Base-by-base conservation (phyloP, 2,113 vertebrate genomes). In the Gnathochromis pfefferi region DNA sequence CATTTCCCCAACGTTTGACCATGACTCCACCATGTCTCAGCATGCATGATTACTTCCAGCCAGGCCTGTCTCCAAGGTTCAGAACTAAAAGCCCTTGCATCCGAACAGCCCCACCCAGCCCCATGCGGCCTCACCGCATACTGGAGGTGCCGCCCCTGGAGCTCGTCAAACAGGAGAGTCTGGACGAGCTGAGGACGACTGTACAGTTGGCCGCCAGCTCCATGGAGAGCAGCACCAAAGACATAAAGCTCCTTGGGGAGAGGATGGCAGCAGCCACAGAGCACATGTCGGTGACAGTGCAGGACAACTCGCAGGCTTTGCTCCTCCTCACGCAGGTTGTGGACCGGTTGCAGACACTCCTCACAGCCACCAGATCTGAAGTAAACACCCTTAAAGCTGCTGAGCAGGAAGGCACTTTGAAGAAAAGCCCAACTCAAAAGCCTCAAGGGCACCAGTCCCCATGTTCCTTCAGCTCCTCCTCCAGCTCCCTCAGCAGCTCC, bases 241-340 rank as follows among this genome's bases (percentile, higher is more conserved):
- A 95, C 80, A 87, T 97, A 42, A 85, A 89, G 81, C 78, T 92
- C 12, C 92, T 95, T 3, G 94, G 94, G 12, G 89, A 95, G 54
- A 94, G 85, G 93, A 95, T 96, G 95, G 89, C 91, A 0, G 84
- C 87, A 0, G 95, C 94, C 2, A 94, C 92, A 0, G 94, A 95
- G 33, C 91, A 90, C 86, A 92, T 96, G 90, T 94, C 94, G 0
- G 94, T 95, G 80, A 95, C 92, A 1, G 93, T 95, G 17, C 94
- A 94, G 84, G 95, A 96, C 84, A 96, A 96, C 83, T 93, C 95
- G 5, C 93, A 91, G 45, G 94, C 95, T 10, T 42, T 96, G 54
- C 55, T 85, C 6, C 89, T 95, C 35, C 93, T 96, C 83, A 86
- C 91, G 0, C 88, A 94, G 88, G 94, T 95, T 45, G 92, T 96